Conservation (phyloP, 1,140 invertebrate species). For the Nymphalis io region DNA sequence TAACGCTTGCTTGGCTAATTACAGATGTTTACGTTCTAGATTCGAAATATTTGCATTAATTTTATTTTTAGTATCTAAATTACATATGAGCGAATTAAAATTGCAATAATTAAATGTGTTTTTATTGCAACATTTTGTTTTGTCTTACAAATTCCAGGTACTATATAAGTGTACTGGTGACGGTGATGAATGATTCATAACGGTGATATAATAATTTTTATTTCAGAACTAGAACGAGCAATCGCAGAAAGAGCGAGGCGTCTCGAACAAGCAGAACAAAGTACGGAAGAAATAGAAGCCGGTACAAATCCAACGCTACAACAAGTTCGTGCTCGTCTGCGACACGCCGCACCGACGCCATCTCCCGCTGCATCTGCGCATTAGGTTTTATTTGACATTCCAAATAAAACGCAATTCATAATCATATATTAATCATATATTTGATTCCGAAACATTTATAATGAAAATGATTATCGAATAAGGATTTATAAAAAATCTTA, state of each 20-base stretch:
- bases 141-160: too few relatives aligned
- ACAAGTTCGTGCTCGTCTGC: conserved; percentile 66
- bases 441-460: conserved; percentile 14
- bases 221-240: conserved; percentile 77
- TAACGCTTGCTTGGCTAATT: conserved; percentile 8
- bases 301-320: conserved; percentile 71
- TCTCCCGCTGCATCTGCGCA: conserved; percentile 64
- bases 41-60: conserved; percentile 4
- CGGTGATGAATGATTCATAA: too few relatives aligned
- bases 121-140: too few relatives aligned
- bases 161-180: too few relatives aligned
- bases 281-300: conserved; percentile 53
- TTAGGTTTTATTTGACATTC: conserved; percentile 24
- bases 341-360: conserved; percentile 65
- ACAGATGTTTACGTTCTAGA: conserved; percentile 4
- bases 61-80: too few relatives aligned
- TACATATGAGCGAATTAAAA: too few relatives aligned
- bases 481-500: conserved; percentile 1
- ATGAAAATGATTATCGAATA: conserved; percentile 21
- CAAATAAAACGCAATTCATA: conserved; percentile 5
- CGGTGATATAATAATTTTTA: not conserved
- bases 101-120: too few relatives aligned
- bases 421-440: conserved; percentile 15
- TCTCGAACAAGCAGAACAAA: conserved; percentile 68
- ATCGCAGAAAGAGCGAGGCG: conserved; percentile 77